Percentiles rank a stretch among this genome's conserved stretches.
phyloP scores from a whole-genome alignment of 1,140 invertebrate species.

The Whitmania pigra region DNA sequence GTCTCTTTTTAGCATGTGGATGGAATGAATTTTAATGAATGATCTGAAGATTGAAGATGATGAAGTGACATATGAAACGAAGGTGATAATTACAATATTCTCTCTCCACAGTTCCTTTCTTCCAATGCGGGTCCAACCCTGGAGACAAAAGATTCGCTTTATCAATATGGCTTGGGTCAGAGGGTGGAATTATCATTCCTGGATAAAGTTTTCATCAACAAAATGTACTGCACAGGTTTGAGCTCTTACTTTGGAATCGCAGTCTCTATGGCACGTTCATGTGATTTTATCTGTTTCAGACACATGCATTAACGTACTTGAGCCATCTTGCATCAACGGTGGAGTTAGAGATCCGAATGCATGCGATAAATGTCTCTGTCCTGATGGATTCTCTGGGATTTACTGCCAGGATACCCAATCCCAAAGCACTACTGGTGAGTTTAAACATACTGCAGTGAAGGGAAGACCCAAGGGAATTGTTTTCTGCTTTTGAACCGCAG shows the following conservation, averaged over 20 bases:
- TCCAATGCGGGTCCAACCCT: background rate
- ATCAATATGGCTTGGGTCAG: background rate
- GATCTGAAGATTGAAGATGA: background rate
- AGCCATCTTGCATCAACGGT: background rate
- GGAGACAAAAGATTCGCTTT: background rate
- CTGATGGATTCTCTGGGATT: slow-evolving; percentile 1
- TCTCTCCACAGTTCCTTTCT: background rate
- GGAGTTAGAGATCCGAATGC: background rate
- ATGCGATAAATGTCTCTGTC: background rate
- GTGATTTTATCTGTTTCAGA: too few relatives aligned
- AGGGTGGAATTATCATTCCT: slow-evolving; percentile 4
- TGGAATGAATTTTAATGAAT: background rate
- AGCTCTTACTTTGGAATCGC: too few relatives aligned
- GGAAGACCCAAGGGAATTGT: too few relatives aligned
- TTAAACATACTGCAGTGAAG: too few relatives aligned
- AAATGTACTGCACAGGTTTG: background rate
- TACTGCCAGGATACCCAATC: background rate
- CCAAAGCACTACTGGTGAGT: too few relatives aligned
- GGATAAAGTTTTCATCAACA: background rate
- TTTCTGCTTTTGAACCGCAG: too few relatives aligned
- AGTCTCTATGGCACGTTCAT: too few relatives aligned
- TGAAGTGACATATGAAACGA: background rate
- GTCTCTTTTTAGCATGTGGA: background rate
- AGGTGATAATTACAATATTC: background rate
- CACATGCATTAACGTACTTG: too few relatives aligned